Evolutionary conservation across 2,888 invertebrate species (phyloP), one percentile per base, ranked within the genome.

Genomic region (Polyommatus icarus): DNA sequence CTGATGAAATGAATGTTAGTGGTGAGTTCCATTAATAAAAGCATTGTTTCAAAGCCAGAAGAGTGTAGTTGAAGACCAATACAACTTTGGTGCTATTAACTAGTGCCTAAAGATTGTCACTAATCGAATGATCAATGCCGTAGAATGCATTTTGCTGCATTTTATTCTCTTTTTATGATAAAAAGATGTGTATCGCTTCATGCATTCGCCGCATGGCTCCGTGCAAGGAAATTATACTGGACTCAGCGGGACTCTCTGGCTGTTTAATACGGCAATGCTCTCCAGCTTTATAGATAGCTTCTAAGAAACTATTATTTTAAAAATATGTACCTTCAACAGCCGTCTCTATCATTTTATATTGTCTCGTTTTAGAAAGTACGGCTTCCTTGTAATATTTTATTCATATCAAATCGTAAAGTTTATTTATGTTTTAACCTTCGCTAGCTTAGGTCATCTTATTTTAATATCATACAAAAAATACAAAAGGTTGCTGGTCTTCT

Each of bases 211-310:
- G 81, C 82, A 82, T 83, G 82, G 78, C 79, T 79, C 76, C 80
- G 82, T 83, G 82, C 83, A 87, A 86, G 88, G 89, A 91, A 91
- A 91, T 91, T 90, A 90, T 88, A 85, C 88, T 83, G 82, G 83
- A 84, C 90, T 80, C 90, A 90, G 90, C 90, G 86, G 90, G 90
- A 83, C 80, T 82, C 82, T 78, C 83, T 82, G 82, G 84, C 85
- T 88, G 85, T 89, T 84, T 85, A 88, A 86, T 87, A 88, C 87
- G 86, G 87, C 87, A 87, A 88, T 88, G 85, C 86, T 88, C 87
- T 86, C 85, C 86, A 87, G 84, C 87, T 88, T 87, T 86, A 82
- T 85, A 83, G 83, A 84, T 82, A 82, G 72, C 59, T 59, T 73
- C 82, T 81, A 81, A 81, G 80, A 80, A 82, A 82, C 54, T 75